phyloP scores from a whole-genome alignment of 2,113 vertebrate genomes.

The Craseonycteris thonglongyai region DNA sequence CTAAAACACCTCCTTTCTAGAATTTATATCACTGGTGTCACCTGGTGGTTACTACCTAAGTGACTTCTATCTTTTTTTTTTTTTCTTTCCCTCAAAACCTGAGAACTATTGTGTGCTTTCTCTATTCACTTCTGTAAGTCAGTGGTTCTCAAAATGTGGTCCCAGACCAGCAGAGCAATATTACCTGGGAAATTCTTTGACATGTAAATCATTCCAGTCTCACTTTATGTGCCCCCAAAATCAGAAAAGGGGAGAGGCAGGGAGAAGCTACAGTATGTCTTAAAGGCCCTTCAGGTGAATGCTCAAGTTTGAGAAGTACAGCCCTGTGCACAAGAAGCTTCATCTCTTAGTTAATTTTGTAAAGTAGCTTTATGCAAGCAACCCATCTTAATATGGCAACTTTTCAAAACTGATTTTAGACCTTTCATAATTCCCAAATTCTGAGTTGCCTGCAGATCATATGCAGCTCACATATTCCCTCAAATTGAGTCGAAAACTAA shows the following conservation, averaged over 20 bases:
- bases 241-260: too few relatives aligned
- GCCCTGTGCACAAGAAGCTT: not conserved
- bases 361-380: not conserved
- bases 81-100: not conserved
- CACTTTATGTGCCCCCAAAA: not conserved
- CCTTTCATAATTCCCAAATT: not conserved
- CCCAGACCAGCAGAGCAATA: not conserved
- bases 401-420: not conserved
- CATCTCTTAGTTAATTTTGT: not conserved
- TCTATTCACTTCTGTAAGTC: not conserved
- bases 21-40: not conserved
- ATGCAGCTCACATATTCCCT: not conserved
- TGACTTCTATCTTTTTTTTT: not conserved
- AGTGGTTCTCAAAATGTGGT: not conserved
- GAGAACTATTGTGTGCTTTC: not conserved
- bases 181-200: not conserved
- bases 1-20: not conserved
- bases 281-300: not conserved
- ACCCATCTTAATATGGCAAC: not conserved
- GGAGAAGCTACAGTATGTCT: not conserved
- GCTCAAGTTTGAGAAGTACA: not conserved
- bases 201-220: not conserved
- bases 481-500: not conserved
- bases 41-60: not conserved
- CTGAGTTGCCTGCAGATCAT: not conserved